A percentile compares a stretch with the other conserved stretches of the same genome.
Evolutionary conservation across 23 tunicate species (phyloP).

Genomic region (Corella eumyota): DNA sequence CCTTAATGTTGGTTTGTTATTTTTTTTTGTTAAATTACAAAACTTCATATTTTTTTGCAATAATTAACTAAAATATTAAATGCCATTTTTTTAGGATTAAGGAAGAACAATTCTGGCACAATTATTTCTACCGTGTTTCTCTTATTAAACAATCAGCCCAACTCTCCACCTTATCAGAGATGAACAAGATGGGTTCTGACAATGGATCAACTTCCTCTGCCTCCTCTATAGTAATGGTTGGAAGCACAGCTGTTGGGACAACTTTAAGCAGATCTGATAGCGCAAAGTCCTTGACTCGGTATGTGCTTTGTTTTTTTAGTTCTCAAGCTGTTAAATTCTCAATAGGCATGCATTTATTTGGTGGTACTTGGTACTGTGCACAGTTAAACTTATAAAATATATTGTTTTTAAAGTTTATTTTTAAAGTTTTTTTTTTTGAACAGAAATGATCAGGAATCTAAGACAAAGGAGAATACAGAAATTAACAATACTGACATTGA

Average conservation of each 20-base stretch:
- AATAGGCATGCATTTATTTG: too few species aligned
- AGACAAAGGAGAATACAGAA: too few species aligned
- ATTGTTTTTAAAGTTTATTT: not conserved
- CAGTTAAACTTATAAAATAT: not conserved
- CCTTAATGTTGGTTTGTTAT: too few species aligned
- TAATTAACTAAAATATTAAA: too few species aligned
- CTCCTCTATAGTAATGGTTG: slow-evolving; percentile 66
- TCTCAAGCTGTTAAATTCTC: not conserved
- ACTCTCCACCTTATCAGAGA: slow-evolving; percentile 71
- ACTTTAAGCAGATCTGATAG: slow-evolving; percentile 52
- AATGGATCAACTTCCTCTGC: slow-evolving; percentile 43
- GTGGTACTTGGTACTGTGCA: too few species aligned
- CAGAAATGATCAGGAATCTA: too few species aligned
- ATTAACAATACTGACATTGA: too few species aligned
- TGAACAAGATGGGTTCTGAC: slow-evolving; percentile 17
- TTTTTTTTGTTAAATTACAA: too few species aligned
- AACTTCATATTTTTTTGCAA: too few species aligned
- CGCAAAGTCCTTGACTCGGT: slow-evolving; percentile 47
- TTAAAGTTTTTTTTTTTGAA: not conserved
- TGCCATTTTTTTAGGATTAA: slow-evolving; percentile 76
- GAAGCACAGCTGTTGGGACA: slow-evolving; percentile 41
- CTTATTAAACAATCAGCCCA: slow-evolving; percentile 94
- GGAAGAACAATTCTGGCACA: slow-evolving; percentile 92
- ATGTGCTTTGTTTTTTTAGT: not conserved
- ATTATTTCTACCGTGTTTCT: slow-evolving; percentile 94